These are phyloP conservation scores for Accipiter superciliosus DNA, from an alignment of 2,797 vertebrate genomes.

Conservation along the genomic window DNA sequence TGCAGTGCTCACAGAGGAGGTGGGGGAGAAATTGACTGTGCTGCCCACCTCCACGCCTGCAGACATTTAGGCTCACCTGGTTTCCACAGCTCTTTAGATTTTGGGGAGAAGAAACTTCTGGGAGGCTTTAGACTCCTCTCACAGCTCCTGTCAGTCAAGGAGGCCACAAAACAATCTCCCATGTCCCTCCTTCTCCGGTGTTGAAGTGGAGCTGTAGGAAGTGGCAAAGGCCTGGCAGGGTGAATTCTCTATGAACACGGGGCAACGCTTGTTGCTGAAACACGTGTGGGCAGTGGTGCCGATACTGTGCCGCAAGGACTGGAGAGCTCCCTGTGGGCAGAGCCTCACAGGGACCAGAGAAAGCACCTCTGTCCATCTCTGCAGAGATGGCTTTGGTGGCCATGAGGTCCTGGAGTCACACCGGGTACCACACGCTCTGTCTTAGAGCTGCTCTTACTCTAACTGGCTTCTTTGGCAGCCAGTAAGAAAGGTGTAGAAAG, in stretches of 20 bases:
- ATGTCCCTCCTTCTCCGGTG: fast-evolving
- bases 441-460: not conserved
- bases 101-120: not conserved
- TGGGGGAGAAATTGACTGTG: fast-evolving
- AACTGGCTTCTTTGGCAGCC: not conserved
- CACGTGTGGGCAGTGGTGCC: fast-evolving
- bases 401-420: not conserved
- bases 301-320: fast-evolving
- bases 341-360: not conserved
- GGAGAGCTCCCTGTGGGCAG: not conserved
- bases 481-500: not conserved
- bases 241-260: fast-evolving
- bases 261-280: not conserved
- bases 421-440: fast-evolving
- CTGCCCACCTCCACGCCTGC: not conserved
- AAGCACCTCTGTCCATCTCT: not conserved
- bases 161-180: not conserved
- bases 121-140: not conserved
- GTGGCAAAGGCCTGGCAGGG: not conserved
- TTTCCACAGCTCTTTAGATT: not conserved
- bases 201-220: not conserved
- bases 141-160: not conserved
- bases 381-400: not conserved
- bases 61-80: not conserved
- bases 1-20: not conserved